phyloP scores from a whole-genome alignment of 2,113 vertebrate species.

The Sceloporus undulatus region DNA sequence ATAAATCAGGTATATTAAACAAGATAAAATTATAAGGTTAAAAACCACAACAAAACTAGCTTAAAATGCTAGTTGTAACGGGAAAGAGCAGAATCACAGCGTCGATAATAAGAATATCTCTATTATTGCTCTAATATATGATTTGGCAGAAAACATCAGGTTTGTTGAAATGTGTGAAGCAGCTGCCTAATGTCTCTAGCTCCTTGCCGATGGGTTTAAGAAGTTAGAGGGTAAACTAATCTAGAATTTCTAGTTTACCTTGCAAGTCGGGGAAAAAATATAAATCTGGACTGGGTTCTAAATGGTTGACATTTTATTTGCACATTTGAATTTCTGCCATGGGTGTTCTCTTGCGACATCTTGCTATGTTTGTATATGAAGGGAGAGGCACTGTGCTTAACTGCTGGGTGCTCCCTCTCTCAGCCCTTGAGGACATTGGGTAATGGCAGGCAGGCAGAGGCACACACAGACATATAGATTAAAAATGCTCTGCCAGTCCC shows the following conservation, averaged over 20 bases:
- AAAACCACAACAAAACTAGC: too few relatives aligned
- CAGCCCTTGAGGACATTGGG: not conserved
- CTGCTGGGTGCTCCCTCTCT: not conserved
- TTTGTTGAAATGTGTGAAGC: not conserved
- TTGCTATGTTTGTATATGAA: fast-evolving
- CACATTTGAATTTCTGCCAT: constrained; percentile 66
- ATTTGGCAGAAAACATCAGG: not conserved
- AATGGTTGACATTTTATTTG: constrained; percentile 36
- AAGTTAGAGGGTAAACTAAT: not conserved
- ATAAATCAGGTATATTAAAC: too few relatives aligned
- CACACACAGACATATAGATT: constrained; percentile 4
- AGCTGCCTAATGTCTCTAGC: not conserved
- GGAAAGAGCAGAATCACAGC: too few relatives aligned
- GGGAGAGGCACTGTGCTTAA: not conserved
- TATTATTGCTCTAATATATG: too few relatives aligned
- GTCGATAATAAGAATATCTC: too few relatives aligned
- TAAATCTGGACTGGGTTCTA: not conserved
- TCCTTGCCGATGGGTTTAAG: not conserved
- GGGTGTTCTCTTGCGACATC: fast-evolving
- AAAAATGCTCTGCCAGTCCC: constrained; percentile 59
- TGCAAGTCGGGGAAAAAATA: constrained; percentile 15
- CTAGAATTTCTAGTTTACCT: constrained; percentile 17
- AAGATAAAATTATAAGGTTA: too few relatives aligned
- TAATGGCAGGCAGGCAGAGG: fast-evolving
- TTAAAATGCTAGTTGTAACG: too few relatives aligned